Base-by-base conservation (phyloP, 2,797 vertebrate genomes). In the Melanotaenia pygmaea region DNA sequence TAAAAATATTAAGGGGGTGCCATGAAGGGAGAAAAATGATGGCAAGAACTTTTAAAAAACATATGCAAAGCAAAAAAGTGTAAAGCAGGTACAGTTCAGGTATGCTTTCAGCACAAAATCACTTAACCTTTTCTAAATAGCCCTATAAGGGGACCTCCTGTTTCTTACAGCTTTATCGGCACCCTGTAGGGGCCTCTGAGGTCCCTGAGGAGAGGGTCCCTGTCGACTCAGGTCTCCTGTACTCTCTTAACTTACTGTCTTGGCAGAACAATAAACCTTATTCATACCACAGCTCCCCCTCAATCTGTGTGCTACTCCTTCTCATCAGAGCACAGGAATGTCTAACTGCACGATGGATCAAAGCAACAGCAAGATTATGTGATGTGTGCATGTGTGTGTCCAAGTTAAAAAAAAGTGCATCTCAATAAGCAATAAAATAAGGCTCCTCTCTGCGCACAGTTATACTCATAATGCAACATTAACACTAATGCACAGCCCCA, bases 281-380 rank as follows among this genome's bases (percentile, higher is more conserved):
- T 93, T 93, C 91, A 92, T 91, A 45, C 60, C 20, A 9, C 38
- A 45, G 38, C 76, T 59, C 74, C 66, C 73, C 78, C 82, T 72
- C 66, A 32, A 79, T 82, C 82, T 76, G 74, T 84, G 87, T 62
- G 59, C 82, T 83, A 72, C 70, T 82, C 68, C 80, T 72, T 72
- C 86, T 87, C 81, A 65, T 74, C 73, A 59, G 70, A 38, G 84
- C 85, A 66, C 72, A 89, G 83, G 89, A 91, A 92, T 92, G 89
- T 88, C 84, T 80, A 65, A 68, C 72, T 77, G 75, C 77, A 28
- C 73, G 60, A 83, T 5, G 18, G 80, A 89, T 92, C 88, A 91
- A 92, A 91, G 88, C 59, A 70, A 69, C 34, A 1, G 24, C 40
- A 59, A 64, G 37, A 59, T 12, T 57, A 26, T 67, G 70, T 38